Evolutionary conservation across 2,113 vertebrate genomes (phyloP).

Genomic region (Phalacrocorax pelagicus): DNA sequence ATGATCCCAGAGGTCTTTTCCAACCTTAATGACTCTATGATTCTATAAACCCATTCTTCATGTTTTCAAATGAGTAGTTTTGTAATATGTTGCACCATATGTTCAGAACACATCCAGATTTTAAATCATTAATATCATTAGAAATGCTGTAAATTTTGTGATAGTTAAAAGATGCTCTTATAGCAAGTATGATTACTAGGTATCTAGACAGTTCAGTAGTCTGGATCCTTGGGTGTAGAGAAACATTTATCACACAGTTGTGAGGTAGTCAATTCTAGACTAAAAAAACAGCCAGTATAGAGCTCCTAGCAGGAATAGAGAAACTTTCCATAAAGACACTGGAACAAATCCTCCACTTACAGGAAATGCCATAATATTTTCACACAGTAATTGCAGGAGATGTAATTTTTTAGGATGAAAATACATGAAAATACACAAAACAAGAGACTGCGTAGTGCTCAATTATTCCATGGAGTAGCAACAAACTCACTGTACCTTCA

Average conservation of each 20-base stretch:
- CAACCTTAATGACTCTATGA: too few species aligned
- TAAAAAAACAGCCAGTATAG: not conserved
- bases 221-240: not conserved
- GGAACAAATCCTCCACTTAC: not conserved
- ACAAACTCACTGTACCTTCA: not conserved
- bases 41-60: not conserved
- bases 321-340: not conserved
- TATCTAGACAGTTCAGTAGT: not conserved
- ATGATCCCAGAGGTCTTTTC: too few species aligned
- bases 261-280: not conserved
- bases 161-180: not conserved
- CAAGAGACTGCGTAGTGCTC: not conserved
- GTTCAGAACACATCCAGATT: not conserved
- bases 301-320: not conserved
- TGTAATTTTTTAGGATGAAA: not conserved
- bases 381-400: not conserved
- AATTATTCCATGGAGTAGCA: not conserved
- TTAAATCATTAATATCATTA: not conserved
- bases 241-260: not conserved
- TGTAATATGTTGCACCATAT: not conserved
- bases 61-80: not conserved
- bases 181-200: not conserved
- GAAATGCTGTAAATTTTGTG: not conserved
- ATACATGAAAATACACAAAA: not conserved
- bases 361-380: not conserved